Conservation (phyloP, 2,113 vertebrate species). For the Carollia perspicillata region DNA sequence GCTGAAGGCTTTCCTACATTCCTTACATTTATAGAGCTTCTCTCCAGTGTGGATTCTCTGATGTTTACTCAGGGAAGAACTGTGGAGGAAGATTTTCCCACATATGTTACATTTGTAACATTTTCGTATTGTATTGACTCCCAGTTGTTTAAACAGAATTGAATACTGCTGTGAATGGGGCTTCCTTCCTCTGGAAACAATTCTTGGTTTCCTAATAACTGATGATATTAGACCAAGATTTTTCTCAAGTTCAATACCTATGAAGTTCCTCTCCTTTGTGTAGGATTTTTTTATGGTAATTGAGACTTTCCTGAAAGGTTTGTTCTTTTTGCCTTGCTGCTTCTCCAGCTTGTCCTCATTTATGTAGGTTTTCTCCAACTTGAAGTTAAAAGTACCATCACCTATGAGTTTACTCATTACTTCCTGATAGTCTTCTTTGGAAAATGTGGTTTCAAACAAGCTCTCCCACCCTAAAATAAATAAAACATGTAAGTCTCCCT, state of each 20-base stretch:
- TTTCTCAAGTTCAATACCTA: conserved; percentile 6
- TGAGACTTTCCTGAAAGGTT: conserved; percentile 22
- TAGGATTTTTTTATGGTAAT: conserved; percentile 35
- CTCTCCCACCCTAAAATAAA: conserved; percentile 64
- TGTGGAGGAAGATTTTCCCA: conserved; percentile 72
- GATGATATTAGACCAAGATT: conserved; percentile 38
- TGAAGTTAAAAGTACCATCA: conserved; percentile 30
- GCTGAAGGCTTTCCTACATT: conserved; percentile 77
- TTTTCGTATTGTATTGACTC: background rate
- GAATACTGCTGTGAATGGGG: conserved; percentile 52
- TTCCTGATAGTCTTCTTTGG: conserved; percentile 52
- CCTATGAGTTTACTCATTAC: conserved; percentile 41
- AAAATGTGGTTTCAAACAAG: conserved; percentile 52
- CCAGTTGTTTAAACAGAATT: conserved; percentile 54
- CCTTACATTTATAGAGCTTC: conserved; percentile 76
- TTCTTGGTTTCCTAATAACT: conserved; percentile 19
- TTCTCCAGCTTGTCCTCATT: conserved; percentile 28
- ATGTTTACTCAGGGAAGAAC: conserved; percentile 75
- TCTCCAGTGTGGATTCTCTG: conserved; percentile 76
- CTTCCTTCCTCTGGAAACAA: conserved; percentile 46
- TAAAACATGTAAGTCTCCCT: conserved; percentile 29
- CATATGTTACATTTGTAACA: conserved; percentile 65
- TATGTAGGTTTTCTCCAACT: conserved; percentile 17
- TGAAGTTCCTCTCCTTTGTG: conserved; percentile 33
- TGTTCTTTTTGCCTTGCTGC: conserved; percentile 27